Evolutionary conservation across 2,113 vertebrate genomes (phyloP).

Genomic region (Nerophis lumbriciformis): DNA sequence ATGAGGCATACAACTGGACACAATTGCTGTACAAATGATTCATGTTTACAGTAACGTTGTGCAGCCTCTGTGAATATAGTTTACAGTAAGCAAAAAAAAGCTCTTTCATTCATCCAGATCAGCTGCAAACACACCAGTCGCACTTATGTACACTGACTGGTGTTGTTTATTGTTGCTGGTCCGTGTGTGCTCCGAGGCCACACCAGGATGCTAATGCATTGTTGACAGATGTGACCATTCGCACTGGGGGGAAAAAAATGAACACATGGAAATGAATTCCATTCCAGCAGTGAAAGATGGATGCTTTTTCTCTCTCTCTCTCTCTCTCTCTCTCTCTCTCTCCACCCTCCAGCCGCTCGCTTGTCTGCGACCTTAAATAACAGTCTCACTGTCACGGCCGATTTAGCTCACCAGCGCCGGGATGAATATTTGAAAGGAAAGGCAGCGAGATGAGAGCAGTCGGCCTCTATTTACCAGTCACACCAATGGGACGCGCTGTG

Average conservation of each 20-base stretch:
- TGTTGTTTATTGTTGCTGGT: conserved; percentile 32
- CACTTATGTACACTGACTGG: conserved; percentile 27
- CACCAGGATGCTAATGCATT: conserved; percentile 46
- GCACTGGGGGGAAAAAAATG: conserved; percentile 47
- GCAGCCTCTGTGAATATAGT: conserved; percentile 8
- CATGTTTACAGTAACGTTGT: not conserved
- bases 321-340: conserved; percentile 2
- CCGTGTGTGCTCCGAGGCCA: conserved; percentile 35
- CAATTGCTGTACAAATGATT: too few relatives aligned
- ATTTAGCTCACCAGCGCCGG: conserved; percentile 64
- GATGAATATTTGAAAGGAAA: conserved; percentile 76
- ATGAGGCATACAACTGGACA: too few relatives aligned
- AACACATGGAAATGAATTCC: conserved; percentile 73
- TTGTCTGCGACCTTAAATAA: conserved; percentile 75
- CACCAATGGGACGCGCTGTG: conserved; percentile 48
- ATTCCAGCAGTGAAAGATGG: conserved; percentile 56
- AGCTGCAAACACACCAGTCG: conserved; percentile 15
- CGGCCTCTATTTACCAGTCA: conserved; percentile 66
- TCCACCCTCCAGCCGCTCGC: conserved; percentile 27
- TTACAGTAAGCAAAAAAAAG: conserved; percentile 17
- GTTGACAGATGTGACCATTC: conserved; percentile 57
- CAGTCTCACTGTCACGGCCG: conserved; percentile 72
- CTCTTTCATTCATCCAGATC: conserved; percentile 44
- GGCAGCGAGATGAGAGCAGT: conserved; percentile 69
- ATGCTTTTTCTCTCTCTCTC: conserved; percentile 4